Base-by-base conservation (phyloP, 2,888 invertebrate species). In the Uropetala carovei region DNA sequence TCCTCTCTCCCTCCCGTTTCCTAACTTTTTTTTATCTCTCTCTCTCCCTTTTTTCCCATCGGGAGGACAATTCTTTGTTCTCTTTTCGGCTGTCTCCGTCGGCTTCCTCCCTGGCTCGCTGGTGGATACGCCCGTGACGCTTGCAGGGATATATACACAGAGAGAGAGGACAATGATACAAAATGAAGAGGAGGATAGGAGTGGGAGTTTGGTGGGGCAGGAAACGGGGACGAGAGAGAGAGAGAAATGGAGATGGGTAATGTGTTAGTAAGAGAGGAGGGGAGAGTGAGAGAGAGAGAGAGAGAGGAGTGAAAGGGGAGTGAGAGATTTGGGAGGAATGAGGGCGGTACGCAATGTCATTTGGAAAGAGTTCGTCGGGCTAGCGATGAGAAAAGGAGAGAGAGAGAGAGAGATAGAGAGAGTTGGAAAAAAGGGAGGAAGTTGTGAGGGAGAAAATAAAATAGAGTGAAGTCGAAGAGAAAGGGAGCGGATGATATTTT, bases 31-130 rank as follows among this genome's bases (percentile, higher is more conserved):
- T 56, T 13, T 27, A 16, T 57, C 57, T 43, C 7, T 16, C 43
- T n/a, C 11, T 83, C n/a, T 57, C n/a, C 57, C 16, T 83, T 56
- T 83, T n/a, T 56, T 22, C 13, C 58, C 59, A 14, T 27, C 22
- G 22, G 86, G 86, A 86, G 86, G 86, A 86, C 86, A 60, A 27
- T 86, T 57, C 86, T 86, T 86, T 86, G 86, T 86, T 60, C 86
- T 43, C 86, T 86, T 86, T 86, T 86, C 86, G 86, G 86, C 60
- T 30, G 56, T 16, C 30, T 59, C 85, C 85, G 22, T 27, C 85
- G 85, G 85, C 18, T 2, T 1, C 43, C 43, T 1, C 64, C n/a
- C 64, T 64, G 8, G 68, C 68, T 68, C 68, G 68, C 22, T 57
- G 11, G 11, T 43, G 22, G 27, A 22, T n/a, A 59, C 13, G 85